Percentiles rank a stretch among this genome's conserved stretches.
Conservation (phyloP, 2,113 vertebrate species). For the Gorilla gorilla region DNA sequence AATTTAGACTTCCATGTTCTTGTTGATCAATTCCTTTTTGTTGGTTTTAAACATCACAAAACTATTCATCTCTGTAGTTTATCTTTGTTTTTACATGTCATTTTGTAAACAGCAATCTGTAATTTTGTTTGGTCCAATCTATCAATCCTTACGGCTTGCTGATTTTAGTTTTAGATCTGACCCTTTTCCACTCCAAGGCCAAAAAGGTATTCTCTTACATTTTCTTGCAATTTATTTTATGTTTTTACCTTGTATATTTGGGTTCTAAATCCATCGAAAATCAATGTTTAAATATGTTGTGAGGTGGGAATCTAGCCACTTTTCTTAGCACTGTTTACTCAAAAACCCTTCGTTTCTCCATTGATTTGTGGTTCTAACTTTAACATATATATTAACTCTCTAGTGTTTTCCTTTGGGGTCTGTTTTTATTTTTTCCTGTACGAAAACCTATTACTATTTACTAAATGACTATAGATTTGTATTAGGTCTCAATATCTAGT, state of each 20-base stretch:
- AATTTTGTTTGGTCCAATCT: background rate
- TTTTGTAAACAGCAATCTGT: background rate
- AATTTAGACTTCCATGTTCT: background rate
- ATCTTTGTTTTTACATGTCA: background rate
- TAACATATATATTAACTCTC: background rate
- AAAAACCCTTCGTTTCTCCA: background rate
- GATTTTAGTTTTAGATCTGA: background rate
- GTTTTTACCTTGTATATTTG: background rate
- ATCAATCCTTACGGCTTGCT: background rate
- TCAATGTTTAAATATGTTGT: background rate
- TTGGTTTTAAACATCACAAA: background rate
- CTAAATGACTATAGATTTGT: background rate
- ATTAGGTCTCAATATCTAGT: background rate
- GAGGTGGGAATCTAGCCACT: background rate
- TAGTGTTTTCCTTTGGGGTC: background rate
- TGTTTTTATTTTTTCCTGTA: background rate
- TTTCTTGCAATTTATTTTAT: constrained; percentile 13
- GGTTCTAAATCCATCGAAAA: background rate
- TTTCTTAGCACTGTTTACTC: background rate
- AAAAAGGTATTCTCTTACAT: background rate
- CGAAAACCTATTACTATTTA: background rate
- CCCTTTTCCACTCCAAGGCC: background rate
- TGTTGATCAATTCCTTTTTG: background rate
- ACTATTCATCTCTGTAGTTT: background rate
- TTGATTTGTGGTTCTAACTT: background rate